Evolutionary conservation across 2,797 vertebrate species (phyloP), one percentile per base, ranked within the genome.

Genomic region (Sebastes trivittatus): DNA sequence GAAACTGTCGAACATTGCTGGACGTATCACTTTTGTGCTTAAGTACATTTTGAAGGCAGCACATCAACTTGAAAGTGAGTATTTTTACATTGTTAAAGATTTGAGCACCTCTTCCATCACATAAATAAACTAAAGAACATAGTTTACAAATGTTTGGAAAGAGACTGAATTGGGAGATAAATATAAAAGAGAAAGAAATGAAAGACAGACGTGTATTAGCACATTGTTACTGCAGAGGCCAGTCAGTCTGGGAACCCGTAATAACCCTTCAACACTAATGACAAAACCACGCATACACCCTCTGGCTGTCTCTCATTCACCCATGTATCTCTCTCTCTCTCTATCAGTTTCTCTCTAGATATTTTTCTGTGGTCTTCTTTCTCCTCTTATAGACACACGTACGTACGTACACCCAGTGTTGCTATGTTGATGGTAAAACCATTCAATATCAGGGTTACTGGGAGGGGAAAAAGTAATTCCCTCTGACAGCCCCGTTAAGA

Each of bases 371-470:
- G 65, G 55, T 65, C 46, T 38, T 78, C 69, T 66, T 20, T 25
- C 52, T 69, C 27, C 9, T 38, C 49, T 29, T 16, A 49, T 7
- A 70, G 16, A 70, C 52, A 56, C 29, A 38, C 70, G 52, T 29
- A 62, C 64, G 58, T 29, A 59, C 49, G 72, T 34, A 82, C 32
- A 61, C 9, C 6, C 68, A 36, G 16, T 11, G 29, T 54, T 78
- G 46, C 75, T 1, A 66, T 77, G 73, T 80, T 89, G 89, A 89
- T 92, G 88, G 64, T 84, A 82, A 90, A 90, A 90, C 75, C 92
- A 86, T 73, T 52, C 68, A 18, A 9, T 68, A 74, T 76, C 81
- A 42, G 80, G 83, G 72, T 88, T 87, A 83, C 63, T 84, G 23
- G 1, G 70, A 78, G 87, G 82, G 82, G 81, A 84, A 81, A 74